phyloP scores from a whole-genome alignment of 2,113 vertebrate species.

The Litocranius walleri region DNA sequence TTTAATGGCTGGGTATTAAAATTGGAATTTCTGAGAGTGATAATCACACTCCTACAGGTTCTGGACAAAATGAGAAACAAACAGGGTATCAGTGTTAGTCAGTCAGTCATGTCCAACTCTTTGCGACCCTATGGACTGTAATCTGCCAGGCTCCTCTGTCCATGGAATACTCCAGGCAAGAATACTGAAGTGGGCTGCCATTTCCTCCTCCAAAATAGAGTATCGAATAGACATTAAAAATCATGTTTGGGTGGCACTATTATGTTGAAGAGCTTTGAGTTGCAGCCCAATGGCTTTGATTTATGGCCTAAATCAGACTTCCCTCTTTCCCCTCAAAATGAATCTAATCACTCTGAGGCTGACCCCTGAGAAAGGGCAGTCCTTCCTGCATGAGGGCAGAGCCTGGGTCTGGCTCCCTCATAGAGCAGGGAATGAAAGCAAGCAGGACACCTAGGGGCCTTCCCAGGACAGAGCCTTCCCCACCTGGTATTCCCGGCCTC shows the following conservation, averaged over 20 bases:
- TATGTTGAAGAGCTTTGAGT: neutral
- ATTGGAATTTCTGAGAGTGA: neutral
- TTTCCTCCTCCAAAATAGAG: neutral
- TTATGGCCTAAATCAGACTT: neutral
- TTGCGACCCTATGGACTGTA: neutral
- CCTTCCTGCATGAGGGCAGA: neutral
- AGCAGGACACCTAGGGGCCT: neutral
- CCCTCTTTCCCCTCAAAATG: neutral
- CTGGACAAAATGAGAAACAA: conserved; percentile 12
- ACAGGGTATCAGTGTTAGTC: neutral
- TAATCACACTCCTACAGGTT: neutral
- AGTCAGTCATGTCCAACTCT: neutral
- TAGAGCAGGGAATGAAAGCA: neutral
- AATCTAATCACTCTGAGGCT: neutral
- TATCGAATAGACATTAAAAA: neutral
- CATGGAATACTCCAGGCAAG: neutral
- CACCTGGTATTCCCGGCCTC: neutral
- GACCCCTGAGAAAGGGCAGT: neutral
- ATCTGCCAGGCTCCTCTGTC: neutral
- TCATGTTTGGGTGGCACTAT: neutral
- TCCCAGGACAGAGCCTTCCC: neutral
- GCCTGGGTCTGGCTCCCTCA: neutral
- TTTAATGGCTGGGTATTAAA: neutral
- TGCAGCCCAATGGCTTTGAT: neutral
- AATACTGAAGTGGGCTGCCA: neutral